These are phyloP conservation scores for Stegodyphus dumicola DNA, from an alignment of 1,140 invertebrate genomes.

Conservation along the genomic window DNA sequence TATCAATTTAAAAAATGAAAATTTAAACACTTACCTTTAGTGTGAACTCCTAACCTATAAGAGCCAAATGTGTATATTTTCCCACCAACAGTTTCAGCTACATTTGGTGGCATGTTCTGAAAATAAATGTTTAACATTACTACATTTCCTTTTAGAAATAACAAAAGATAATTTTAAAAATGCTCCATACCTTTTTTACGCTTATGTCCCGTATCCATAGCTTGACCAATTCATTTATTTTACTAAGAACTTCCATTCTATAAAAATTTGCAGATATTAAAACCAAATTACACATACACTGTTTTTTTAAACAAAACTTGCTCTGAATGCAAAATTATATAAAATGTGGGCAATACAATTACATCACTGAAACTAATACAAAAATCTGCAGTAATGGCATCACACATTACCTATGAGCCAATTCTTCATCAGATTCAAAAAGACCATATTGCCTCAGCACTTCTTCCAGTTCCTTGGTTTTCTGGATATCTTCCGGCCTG, in stretches of 20 bases:
- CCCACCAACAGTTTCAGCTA: slow-evolving; percentile 89
- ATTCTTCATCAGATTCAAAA: slow-evolving; percentile 90
- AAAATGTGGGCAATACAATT: no score
- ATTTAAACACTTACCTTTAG: slow-evolving; percentile 68
- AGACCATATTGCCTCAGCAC: slow-evolving; percentile 87
- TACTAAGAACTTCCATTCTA: slow-evolving; percentile 75
- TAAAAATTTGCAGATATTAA: background rate
- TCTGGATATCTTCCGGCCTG: slow-evolving; percentile 83
- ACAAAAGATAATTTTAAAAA: background rate
- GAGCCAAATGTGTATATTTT: slow-evolving; percentile 99
- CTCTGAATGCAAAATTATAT: no score
- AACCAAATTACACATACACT: no score
- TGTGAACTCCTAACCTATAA: slow-evolving; percentile 91
- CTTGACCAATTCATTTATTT: slow-evolving; percentile 89
- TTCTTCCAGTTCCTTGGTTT: slow-evolving; percentile 85
- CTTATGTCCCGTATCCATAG: slow-evolving; percentile 81
- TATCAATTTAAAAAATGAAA: slow-evolving; percentile 7
- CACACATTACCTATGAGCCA: slow-evolving; percentile 80
- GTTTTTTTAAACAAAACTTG: no score
- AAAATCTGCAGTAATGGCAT: background rate
- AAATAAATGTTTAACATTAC: slow-evolving; percentile 1
- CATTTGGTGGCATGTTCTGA: slow-evolving; percentile 83
- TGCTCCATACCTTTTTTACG: background rate
- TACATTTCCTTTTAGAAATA: background rate
- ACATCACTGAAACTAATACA: no score